Base-by-base conservation (phyloP, 1,140 invertebrate genomes). In the Papilio machaon region DNA sequence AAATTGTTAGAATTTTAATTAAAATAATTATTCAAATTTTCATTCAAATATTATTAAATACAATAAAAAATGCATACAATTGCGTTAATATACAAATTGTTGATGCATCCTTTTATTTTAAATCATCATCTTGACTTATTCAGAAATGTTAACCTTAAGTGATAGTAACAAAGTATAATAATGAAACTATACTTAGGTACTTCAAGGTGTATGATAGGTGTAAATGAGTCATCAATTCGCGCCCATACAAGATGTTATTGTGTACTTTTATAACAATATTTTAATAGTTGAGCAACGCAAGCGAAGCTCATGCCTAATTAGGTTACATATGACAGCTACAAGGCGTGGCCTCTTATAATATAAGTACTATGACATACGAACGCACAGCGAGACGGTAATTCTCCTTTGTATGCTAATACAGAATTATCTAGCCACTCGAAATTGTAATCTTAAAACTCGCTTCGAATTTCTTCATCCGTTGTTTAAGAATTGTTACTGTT, bases 391-490 rank as follows among this genome's bases (percentile, higher is more conserved):
- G 88, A 90, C 91, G 89, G 91, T 92, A 92, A 92, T 93, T 90
- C 91, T 91, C 92, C 91, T 94, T 92, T 92, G 92, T 94, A 94
- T 94, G 92, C 92, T 91, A 94, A 94, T 91, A 90, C 86, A 87
- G 91, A 94, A 92, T 94, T 92, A 94, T 94, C 92, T 92, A 92
- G 91, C 89, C 86, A 85, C 87, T 91, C 88, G 85, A 92, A 94
- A 94, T 94, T 91, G 90, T 94, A 94, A 94, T 94, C 92, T 94
- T 89, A 85, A 89, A 92, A 91, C 92, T 90, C 79, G 91, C 89
- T 91, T 89, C 90, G 88, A 92, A 91, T 94, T 94, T 92, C 92
- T 94, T 91, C 92, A 92, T 92, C 88, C 87, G 86, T 89, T 92
- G 88, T 90, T 90, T 87, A 83, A 85, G 54, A 80, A 81, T 82